phyloP scores from a whole-genome alignment of 2,113 vertebrate genomes.

The Gymnogyps californianus region DNA sequence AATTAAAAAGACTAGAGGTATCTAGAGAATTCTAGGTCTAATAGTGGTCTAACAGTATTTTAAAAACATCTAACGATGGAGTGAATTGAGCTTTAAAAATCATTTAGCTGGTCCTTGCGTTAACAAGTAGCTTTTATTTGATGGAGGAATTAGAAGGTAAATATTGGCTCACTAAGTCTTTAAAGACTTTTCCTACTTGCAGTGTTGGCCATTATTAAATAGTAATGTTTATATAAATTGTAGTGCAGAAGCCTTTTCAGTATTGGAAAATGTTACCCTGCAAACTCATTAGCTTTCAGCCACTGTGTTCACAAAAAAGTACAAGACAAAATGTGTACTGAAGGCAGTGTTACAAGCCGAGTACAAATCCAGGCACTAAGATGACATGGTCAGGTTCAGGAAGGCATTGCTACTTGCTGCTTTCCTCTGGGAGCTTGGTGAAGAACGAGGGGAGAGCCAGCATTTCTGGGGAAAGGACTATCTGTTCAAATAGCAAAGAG shows the following conservation, averaged over 20 bases:
- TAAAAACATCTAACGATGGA: background rate
- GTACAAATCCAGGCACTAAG: background rate
- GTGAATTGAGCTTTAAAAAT: conserved; percentile 33
- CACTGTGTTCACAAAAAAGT: background rate
- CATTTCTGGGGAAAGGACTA: background rate
- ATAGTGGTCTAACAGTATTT: background rate
- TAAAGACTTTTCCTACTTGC: background rate
- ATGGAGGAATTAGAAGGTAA: conserved; percentile 13
- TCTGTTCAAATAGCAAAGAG: background rate
- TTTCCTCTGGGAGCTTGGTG: background rate
- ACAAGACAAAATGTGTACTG: background rate
- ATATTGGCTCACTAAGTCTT: background rate
- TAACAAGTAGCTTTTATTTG: background rate
- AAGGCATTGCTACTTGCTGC: fast-evolving
- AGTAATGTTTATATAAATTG: background rate
- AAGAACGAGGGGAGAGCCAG: background rate
- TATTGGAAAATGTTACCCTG: background rate
- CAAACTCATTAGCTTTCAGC: background rate
- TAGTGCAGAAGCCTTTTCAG: background rate
- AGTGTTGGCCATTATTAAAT: background rate
- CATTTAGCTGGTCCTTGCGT: background rate
- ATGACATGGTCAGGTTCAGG: background rate
- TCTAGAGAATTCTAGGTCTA: conserved; percentile 7
- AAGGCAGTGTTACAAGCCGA: background rate
- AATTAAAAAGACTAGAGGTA: conserved; percentile 32